Conservation (phyloP, 2,888 invertebrate genomes). For the Acanthacorydalis orientalis region DNA sequence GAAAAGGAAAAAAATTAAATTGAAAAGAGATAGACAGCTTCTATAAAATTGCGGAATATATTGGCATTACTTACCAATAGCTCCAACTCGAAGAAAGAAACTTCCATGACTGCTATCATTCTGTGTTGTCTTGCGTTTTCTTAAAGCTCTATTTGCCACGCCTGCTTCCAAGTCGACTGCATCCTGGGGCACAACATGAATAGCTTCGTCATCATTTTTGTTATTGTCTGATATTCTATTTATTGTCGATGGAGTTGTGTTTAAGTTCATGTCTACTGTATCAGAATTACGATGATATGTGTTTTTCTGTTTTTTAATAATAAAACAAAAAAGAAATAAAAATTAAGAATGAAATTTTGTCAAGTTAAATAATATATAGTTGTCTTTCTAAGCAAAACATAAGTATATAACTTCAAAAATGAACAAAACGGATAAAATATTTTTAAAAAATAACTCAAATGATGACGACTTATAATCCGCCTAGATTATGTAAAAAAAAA, state of each 20-base stretch:
- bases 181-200: conserved; percentile 29
- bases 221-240: neutral
- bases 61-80: conserved; percentile 54
- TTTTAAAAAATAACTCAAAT: too few relatives aligned
- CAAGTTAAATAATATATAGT: too few relatives aligned
- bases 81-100: conserved; percentile 83
- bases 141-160: conserved; percentile 42
- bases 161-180: conserved; percentile 51
- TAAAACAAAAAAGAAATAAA: conserved; percentile 14
- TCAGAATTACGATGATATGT: conserved; percentile 30
- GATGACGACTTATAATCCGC: too few relatives aligned
- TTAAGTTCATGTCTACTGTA: conserved; percentile 27
- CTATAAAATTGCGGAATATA: too few relatives aligned
- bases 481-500: too few relatives aligned
- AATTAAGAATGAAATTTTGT: conserved; percentile 10
- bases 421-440: too few relatives aligned
- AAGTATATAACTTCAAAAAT: too few relatives aligned
- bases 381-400: too few relatives aligned
- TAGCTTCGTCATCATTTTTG: neutral
- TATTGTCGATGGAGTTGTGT: conserved; percentile 7
- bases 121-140: conserved; percentile 76
- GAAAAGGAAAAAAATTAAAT: too few relatives aligned
- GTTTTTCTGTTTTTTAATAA: conserved; percentile 18
- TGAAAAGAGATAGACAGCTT: neutral
- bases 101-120: conserved; percentile 85